Evolutionary conservation across 1,140 invertebrate species (phyloP).

Genomic region (Drosophila lini): DNA sequence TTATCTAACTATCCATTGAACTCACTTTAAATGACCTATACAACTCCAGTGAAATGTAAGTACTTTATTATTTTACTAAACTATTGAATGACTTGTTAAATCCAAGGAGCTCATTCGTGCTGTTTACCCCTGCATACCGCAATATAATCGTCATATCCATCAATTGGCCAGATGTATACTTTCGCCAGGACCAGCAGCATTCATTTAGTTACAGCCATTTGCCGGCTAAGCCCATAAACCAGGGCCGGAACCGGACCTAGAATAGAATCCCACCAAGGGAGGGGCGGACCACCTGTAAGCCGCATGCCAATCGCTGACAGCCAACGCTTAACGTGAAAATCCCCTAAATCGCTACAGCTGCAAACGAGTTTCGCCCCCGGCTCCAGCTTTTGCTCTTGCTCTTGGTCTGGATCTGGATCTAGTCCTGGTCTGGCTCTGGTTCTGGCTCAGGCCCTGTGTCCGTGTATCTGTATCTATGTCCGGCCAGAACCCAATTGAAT

Average conservation of each 20-base stretch:
- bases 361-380: conserved; percentile 48
- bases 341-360: conserved; percentile 67
- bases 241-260: conserved; percentile 23
- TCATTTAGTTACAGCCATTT: conserved; percentile 68
- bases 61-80: background rate
- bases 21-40: too few species aligned
- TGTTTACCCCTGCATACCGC: background rate
- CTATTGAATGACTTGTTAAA: background rate
- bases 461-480: conserved; percentile 17
- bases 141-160: conserved; percentile 49
- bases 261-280: conserved; percentile 16
- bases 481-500: conserved; percentile 46
- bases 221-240: conserved; percentile 67
- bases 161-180: conserved; percentile 19
- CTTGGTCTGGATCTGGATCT: conserved; percentile 8
- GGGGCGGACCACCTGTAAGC: conserved; percentile 72
- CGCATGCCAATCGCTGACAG: conserved; percentile 78
- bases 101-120: too few species aligned
- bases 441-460: conserved; percentile 1
- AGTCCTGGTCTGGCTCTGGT: background rate
- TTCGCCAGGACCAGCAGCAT: conserved; percentile 22
- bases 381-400: background rate
- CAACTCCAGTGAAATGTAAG: background rate
- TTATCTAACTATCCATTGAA: background rate
- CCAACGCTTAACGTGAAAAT: conserved; percentile 72